These are phyloP conservation scores for Chrysodeixis includens DNA, from an alignment of 2,888 invertebrate genomes.

Conservation along the genomic window DNA sequence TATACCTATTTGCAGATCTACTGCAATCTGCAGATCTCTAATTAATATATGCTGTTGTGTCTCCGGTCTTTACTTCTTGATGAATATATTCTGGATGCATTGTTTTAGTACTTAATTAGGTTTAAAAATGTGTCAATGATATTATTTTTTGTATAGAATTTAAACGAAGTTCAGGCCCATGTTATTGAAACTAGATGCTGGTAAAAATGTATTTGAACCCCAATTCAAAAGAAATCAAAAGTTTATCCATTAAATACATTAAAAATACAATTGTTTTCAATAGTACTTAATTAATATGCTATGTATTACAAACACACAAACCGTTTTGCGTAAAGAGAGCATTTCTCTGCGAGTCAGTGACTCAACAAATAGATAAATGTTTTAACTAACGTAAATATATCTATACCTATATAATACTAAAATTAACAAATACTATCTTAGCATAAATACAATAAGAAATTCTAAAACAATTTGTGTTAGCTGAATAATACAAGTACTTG, in stretches of 20 bases:
- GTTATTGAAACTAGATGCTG: no score
- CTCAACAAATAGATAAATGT: slow-evolving; percentile 37
- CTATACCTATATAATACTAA: slow-evolving; percentile 44
- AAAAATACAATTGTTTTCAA: not conserved
- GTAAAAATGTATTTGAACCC: no score
- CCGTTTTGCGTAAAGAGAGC: not conserved
- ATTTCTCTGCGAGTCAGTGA: slow-evolving; percentile 18
- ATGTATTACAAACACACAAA: slow-evolving; percentile 4
- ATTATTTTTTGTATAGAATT: no score
- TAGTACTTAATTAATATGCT: slow-evolving; percentile 1
- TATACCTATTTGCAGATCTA: no score
- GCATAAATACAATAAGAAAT: slow-evolving; percentile 62
- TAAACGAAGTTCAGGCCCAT: no score
- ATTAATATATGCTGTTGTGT: no score
- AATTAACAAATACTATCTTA: slow-evolving; percentile 49
- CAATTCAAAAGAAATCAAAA: not conserved
- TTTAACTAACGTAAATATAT: slow-evolving; percentile 35
- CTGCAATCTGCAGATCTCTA: no score
- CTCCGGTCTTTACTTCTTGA: no score
- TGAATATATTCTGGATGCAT: no score
- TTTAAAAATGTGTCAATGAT: no score
- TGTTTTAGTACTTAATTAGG: no score
- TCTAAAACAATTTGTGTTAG: slow-evolving; percentile 68
- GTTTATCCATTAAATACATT: not conserved
- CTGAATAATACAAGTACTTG: slow-evolving; percentile 70